phyloP scores from a whole-genome alignment of 2,797 vertebrate species.

The Rhinichthys osculus region DNA sequence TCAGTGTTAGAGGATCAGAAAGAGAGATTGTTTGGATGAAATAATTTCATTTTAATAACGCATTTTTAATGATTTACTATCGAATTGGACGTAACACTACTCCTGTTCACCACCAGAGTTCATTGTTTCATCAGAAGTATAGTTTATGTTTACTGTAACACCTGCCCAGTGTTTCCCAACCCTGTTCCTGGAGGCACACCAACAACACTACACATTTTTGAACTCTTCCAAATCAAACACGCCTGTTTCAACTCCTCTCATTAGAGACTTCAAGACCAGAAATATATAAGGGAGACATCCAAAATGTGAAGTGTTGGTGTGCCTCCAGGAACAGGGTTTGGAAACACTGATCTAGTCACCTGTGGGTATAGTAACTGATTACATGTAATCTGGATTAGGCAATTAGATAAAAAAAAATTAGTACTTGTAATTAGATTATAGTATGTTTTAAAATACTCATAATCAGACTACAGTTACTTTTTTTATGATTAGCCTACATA shows the following conservation, averaged over 20 bases:
- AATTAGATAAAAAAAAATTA: not conserved
- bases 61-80: not conserved
- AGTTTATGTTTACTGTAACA: not conserved
- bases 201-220: no score
- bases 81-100: not conserved
- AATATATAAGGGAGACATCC: no score
- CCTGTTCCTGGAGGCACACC: no score
- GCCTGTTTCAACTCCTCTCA: no score
- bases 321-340: no score
- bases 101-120: conserved; percentile 18
- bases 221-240: no score
- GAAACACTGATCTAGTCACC: not conserved
- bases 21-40: no score
- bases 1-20: no score
- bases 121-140: not conserved
- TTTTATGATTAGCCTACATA: not conserved
- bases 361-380: not conserved
- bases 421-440: not conserved
- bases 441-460: not conserved
- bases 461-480: not conserved
- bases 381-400: not conserved
- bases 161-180: no score
- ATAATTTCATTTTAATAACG: not conserved
- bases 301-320: no score
- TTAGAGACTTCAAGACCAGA: no score